Evolutionary conservation across 2,888 invertebrate species (phyloP), one percentile per base, ranked within the genome.

Genomic region (Philereme transversata): DNA sequence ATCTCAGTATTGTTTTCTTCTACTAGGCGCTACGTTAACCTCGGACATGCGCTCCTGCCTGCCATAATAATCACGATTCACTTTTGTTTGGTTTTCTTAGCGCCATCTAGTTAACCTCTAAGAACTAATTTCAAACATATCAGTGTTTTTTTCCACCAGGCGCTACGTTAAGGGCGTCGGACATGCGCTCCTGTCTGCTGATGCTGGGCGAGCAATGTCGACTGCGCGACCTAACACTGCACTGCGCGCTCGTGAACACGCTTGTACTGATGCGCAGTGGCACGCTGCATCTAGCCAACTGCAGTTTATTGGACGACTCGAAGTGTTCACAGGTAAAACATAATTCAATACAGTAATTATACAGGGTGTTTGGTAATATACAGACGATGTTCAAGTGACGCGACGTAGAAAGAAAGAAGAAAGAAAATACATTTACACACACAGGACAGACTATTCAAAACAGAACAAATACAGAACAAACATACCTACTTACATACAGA

Each of bases 171-270:
- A 78, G 74, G 61, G 81, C 91, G 0, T 51, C 81, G 0, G 88
- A 88, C 45, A 86, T 85, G 81, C 79, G 91, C 0, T 88, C 90
- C 0, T 90, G 89, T 57, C 73, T 92, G 3, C 73, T 91, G 0
- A 82, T 84, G 84, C 59, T 88, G 38, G 80, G 82, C 44, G 87
- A 84, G 0, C 77, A 77, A 0, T 88, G 88, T 54, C 68, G 71
- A 0, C 69, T 90, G 4, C 73, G 71, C 0, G 79, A 84, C 6
- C 57, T 91, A 33, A 78, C 79, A 0, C 67, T 92, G n/a, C 74
- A 81, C 43, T 90, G 89, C 68, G 68, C 78, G 0, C 73, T 64
- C 0, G 90, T 86, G 3, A 87, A 81, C 76, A 90, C 90, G 0
- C 80, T 78, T 3, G 34, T 90, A 0, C 71, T 88, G 7, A 80